phyloP scores from a whole-genome alignment of 1,140 invertebrate species.

The Ips typographus region DNA sequence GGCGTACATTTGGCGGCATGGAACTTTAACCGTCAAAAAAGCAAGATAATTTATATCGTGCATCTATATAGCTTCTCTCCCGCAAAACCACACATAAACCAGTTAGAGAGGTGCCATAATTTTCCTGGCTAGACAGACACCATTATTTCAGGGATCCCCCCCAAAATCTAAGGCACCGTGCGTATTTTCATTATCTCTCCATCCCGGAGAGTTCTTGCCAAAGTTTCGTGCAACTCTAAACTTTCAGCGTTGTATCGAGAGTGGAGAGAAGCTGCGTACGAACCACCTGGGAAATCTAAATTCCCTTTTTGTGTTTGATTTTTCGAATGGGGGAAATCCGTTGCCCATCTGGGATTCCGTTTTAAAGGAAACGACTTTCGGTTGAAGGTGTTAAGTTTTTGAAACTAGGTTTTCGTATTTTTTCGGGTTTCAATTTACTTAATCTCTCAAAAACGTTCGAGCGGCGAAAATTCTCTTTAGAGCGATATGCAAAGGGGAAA shows the following conservation, averaged over 20 bases:
- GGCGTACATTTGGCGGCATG: no score
- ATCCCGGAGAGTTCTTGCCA: conserved; percentile 11
- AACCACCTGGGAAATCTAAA: conserved; percentile 27
- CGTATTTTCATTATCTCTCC: conserved; percentile 29
- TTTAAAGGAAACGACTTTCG: neutral
- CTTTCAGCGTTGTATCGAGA: conserved; percentile 20
- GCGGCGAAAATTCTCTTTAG: neutral
- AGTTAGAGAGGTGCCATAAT: conserved; percentile 12
- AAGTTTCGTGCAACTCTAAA: conserved; percentile 23
- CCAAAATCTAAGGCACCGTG: conserved; percentile 5
- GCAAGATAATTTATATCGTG: neutral
- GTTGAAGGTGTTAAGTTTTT: neutral
- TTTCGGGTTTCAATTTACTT: neutral
- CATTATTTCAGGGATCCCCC: conserved; percentile 23
- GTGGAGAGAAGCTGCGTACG: conserved; percentile 14
- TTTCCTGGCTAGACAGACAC: conserved; percentile 15
- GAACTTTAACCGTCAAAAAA: neutral
- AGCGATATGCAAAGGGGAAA: neutral
- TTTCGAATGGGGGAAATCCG: conserved; percentile 5
- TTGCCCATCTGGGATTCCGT: conserved; percentile 6
- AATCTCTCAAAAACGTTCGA: no score
- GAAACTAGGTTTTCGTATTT: neutral
- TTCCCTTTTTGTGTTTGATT: conserved; percentile 28
- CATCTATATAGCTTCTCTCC: neutral
- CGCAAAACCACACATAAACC: neutral